Percentiles rank a stretch among this genome's conserved stretches.
phyloP scores from a whole-genome alignment of 1,140 invertebrate species.

The Trachymyrmex cornetzi region DNA sequence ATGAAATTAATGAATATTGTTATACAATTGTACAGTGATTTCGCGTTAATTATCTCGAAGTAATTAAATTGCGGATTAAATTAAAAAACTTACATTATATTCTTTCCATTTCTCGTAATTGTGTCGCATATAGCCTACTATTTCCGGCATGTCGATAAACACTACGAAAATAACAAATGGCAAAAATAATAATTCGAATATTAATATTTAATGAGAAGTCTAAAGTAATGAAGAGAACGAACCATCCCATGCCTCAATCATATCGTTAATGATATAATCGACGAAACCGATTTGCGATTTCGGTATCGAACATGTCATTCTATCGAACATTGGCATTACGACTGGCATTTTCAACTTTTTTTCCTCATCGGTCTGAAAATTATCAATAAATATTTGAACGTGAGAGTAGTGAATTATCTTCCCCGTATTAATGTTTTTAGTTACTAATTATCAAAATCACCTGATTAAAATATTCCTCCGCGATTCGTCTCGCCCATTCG shows the following conservation, averaged over 20 bases:
- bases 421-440: background rate
- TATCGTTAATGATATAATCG: slow-evolving; percentile 98
- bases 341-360: slow-evolving; percentile 94
- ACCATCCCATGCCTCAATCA: slow-evolving; percentile 99
- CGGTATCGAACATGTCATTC: slow-evolving; percentile 96
- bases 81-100: slow-evolving; percentile 81
- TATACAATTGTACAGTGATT: slow-evolving; percentile 1
- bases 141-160: slow-evolving; percentile 96
- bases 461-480: slow-evolving; percentile 97
- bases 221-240: slow-evolving; percentile 57
- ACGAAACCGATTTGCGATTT: slow-evolving; percentile 98
- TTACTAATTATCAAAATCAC: slow-evolving; percentile 81
- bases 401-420: background rate
- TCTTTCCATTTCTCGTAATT: slow-evolving; percentile 98
- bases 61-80: slow-evolving; percentile 16
- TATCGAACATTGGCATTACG: slow-evolving; percentile 98
- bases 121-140: slow-evolving; percentile 92
- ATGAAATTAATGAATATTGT: background rate
- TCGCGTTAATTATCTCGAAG: background rate
- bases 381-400: slow-evolving; percentile 17
- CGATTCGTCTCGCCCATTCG: slow-evolving; percentile 96
- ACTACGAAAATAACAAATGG: slow-evolving; percentile 88
- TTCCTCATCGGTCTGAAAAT: slow-evolving; percentile 95
- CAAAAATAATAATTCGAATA: background rate
- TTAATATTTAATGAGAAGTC: background rate